These are phyloP conservation scores for Anguilla obscura DNA, from an alignment of 2,797 vertebrate genomes.

Conservation along the genomic window DNA sequence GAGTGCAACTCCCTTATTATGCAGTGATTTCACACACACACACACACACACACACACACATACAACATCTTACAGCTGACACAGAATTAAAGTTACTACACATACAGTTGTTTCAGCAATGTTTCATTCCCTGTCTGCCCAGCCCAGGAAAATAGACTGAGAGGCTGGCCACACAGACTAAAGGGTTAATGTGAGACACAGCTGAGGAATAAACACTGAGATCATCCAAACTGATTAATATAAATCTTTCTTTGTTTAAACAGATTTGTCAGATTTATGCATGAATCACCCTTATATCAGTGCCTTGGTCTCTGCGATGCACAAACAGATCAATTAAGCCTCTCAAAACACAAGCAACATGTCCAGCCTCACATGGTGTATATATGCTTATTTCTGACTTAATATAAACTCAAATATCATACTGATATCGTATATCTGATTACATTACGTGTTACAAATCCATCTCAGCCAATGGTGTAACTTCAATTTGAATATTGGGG, in stretches of 20 bases:
- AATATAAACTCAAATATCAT: not conserved
- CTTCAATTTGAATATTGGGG: too few relatives aligned
- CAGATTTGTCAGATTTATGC: not conserved
- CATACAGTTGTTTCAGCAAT: too few relatives aligned
- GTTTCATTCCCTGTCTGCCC: too few relatives aligned
- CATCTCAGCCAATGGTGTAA: not conserved
- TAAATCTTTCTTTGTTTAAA: not conserved
- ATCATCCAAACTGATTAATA: not conserved
- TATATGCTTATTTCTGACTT: not conserved
- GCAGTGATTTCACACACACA: not conserved
- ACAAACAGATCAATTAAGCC: not conserved
- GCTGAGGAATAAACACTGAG: not conserved
- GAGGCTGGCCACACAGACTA: not conserved
- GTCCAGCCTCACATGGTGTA: not conserved
- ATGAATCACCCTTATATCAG: not conserved
- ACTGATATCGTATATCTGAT: not conserved
- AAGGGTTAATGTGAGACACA: not conserved
- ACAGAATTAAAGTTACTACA: not conserved
- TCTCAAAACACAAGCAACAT: not conserved
- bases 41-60: not conserved
- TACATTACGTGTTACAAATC: not conserved
- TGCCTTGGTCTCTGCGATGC: not conserved
- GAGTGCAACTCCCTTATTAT: not conserved
- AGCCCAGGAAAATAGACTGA: too few relatives aligned
- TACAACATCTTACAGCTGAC: not conserved